These are phyloP conservation scores for Solen grandis DNA, from an alignment of 1,140 invertebrate species.

Conservation along the genomic window DNA sequence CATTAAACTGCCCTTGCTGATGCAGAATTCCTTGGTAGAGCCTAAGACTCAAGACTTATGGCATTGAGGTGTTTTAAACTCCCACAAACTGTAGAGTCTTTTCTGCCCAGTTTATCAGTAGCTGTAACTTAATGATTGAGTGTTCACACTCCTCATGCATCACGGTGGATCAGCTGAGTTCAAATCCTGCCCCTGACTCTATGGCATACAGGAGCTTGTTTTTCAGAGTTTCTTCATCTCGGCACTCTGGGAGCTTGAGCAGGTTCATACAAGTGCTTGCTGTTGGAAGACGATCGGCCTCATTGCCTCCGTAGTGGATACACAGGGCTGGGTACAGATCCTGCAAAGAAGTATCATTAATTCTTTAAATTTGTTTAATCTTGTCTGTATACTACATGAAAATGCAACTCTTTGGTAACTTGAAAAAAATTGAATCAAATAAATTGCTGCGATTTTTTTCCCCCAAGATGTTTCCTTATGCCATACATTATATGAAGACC, in stretches of 20 bases:
- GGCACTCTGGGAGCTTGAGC: constrained; percentile 95
- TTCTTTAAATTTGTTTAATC: neutral
- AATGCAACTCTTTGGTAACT: neutral
- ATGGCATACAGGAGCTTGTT: constrained; percentile 96
- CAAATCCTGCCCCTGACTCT: constrained; percentile 96
- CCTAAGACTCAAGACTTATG: too few relatives aligned
- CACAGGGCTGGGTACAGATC: constrained; percentile 96
- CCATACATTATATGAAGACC: too few relatives aligned
- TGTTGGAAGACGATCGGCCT: constrained; percentile 93
- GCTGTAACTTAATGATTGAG: too few relatives aligned
- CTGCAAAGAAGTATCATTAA: constrained; percentile 81
- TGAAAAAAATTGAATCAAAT: neutral
- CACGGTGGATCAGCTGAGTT: constrained; percentile 89
- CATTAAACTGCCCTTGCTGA: too few relatives aligned
- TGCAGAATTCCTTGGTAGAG: too few relatives aligned
- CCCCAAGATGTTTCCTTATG: too few relatives aligned
- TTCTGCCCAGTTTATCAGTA: too few relatives aligned
- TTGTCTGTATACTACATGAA: neutral
- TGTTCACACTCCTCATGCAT: too few relatives aligned
- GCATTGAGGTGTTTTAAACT: too few relatives aligned
- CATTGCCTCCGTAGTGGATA: constrained; percentile 92
- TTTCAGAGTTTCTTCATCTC: constrained; percentile 88
- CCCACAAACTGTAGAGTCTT: too few relatives aligned
- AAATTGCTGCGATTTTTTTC: neutral
- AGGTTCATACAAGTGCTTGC: constrained; percentile 99